These are phyloP conservation scores for Allobates femoralis DNA, from an alignment of 2,797 vertebrate species.

Conservation along the genomic window DNA sequence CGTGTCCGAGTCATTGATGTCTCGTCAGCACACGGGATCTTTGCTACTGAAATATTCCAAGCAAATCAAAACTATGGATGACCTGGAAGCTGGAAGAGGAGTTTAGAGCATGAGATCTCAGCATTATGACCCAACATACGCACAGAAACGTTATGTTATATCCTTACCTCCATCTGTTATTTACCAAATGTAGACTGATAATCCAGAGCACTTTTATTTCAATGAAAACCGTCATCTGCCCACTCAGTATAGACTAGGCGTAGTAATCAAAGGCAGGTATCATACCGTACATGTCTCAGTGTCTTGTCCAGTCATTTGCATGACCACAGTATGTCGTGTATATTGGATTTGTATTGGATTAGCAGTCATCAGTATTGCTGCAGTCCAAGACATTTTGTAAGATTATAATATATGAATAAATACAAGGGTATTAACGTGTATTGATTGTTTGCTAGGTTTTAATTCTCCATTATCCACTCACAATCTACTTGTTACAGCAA, in stretches of 20 bases:
- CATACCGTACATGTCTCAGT: slow-evolving; percentile 30
- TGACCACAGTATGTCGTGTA: slow-evolving; percentile 53
- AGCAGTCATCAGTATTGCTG: slow-evolving; percentile 35
- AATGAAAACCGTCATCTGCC: slow-evolving; percentile 31
- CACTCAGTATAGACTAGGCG: slow-evolving; percentile 22
- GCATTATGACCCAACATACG: not conserved
- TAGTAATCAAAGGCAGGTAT: slow-evolving; percentile 42
- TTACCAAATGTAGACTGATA: slow-evolving; percentile 46
- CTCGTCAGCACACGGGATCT: not conserved
- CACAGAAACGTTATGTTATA: slow-evolving; percentile 2
- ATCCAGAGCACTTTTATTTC: slow-evolving; percentile 39
- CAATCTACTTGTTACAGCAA: not conserved
- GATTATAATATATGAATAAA: slow-evolving; percentile 68
- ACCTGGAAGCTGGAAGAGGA: not conserved
- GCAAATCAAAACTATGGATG: not conserved
- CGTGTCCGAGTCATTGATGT: slow-evolving; percentile 6
- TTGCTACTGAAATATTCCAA: not conserved
- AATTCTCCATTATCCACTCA: not conserved
- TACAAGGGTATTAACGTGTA: slow-evolving; percentile 45
- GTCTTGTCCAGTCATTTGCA: slow-evolving; percentile 39
- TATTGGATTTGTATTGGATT: slow-evolving; percentile 51
- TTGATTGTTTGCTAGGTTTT: not conserved
- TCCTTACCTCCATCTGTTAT: slow-evolving; percentile 5
- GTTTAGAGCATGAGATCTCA: not conserved
- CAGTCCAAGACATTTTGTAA: slow-evolving; percentile 67